phyloP scores from a whole-genome alignment of 2,113 vertebrate genomes.

The Lepus timidus region DNA sequence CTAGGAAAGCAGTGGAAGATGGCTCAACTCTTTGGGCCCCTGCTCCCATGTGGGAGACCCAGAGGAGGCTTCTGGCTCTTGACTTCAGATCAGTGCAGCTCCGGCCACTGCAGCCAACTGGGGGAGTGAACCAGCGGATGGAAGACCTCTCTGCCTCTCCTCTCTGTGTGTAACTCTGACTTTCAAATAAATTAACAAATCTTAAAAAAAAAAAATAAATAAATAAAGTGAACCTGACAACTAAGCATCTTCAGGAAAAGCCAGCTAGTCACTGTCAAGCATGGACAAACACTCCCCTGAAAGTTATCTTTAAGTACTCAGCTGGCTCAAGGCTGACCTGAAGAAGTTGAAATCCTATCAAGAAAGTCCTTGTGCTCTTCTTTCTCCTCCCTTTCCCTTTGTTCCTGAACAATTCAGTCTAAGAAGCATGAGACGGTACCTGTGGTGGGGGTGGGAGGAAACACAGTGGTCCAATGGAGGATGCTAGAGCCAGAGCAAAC shows the following conservation, averaged over 20 bases:
- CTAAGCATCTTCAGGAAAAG: neutral
- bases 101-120: too few relatives aligned
- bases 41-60: too few relatives aligned
- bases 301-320: neutral
- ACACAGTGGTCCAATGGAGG: neutral
- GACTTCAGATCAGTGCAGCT: too few relatives aligned
- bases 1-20: too few relatives aligned
- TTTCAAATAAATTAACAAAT: too few relatives aligned
- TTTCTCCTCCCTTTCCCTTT: neutral
- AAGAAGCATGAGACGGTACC: neutral
- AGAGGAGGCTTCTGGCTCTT: too few relatives aligned
- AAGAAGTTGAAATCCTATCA: neutral
- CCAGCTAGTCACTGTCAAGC: neutral
- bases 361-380: neutral
- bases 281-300: neutral
- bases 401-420: constrained; percentile 32
- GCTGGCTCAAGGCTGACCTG: neutral
- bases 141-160: too few relatives aligned
- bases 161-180: too few relatives aligned
- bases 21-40: too few relatives aligned
- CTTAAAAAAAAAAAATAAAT: too few relatives aligned
- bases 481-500: neutral
- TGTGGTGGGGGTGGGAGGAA: neutral
- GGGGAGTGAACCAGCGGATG: too few relatives aligned
- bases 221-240: neutral